Evolutionary conservation across 2,888 invertebrate genomes (phyloP).

Genomic region (Heteropelma amictum): DNA sequence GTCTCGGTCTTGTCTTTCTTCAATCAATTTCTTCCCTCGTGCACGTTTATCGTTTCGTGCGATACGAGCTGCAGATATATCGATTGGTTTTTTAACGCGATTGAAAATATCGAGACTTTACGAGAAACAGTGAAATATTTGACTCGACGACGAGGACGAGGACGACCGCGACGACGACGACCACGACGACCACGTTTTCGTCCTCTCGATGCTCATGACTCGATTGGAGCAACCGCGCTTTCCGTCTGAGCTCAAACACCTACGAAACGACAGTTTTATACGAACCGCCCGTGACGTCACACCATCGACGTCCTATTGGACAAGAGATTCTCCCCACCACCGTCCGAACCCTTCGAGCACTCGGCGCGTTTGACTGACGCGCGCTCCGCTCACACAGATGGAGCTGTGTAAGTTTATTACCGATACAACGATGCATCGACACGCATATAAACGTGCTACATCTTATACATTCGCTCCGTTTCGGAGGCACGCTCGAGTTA

Average conservation of each 20-base stretch:
- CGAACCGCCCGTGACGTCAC: slow-evolving; percentile 67
- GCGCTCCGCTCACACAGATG: slow-evolving; percentile 73
- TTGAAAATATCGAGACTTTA: not conserved
- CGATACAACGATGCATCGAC: not conserved
- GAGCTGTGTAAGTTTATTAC: not conserved
- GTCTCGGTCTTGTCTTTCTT: not conserved
- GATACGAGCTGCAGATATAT: slow-evolving; percentile 37
- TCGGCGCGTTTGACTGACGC: slow-evolving; percentile 25
- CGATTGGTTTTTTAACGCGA: not conserved
- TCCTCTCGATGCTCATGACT: slow-evolving; percentile 57
- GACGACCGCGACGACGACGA: slow-evolving; percentile 60
- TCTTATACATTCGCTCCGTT: slow-evolving; percentile 22
- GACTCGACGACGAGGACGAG: slow-evolving; percentile 33
- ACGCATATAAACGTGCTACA: not conserved
- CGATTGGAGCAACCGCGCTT: slow-evolving; percentile 47
- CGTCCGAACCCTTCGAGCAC: not conserved
- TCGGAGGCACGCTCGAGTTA: slow-evolving; percentile 35
- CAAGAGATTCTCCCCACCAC: slow-evolving; percentile 38
- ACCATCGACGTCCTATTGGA: slow-evolving; percentile 65
- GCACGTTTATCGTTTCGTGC: slow-evolving; percentile 9
- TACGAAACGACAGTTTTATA: slow-evolving; percentile 69
- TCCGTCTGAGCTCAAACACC: slow-evolving; percentile 68
- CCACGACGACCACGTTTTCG: slow-evolving; percentile 47
- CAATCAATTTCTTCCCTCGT: slow-evolving; percentile 32
- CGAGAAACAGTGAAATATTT: slow-evolving; percentile 20